A percentile compares a stretch with the other conserved stretches of the same genome.
Evolutionary conservation across 2,888 invertebrate species (phyloP).

Genomic region (Phalera bucephala): DNA sequence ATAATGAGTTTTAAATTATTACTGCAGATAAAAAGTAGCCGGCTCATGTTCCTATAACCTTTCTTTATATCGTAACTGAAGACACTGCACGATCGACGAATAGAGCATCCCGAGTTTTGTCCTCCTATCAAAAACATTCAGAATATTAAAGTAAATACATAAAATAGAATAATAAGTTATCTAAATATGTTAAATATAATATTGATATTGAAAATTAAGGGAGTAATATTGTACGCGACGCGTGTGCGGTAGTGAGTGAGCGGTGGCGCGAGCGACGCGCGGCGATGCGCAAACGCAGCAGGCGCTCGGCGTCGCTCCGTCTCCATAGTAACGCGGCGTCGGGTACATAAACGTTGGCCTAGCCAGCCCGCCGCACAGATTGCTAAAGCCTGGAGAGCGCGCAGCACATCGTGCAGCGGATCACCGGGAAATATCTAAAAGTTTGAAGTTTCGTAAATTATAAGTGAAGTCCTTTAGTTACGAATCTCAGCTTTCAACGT

Average conservation of each 20-base stretch:
- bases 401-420: conserved; percentile 78
- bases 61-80: conserved; percentile 65
- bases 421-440: conserved; percentile 60
- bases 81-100: conserved; percentile 45
- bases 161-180: conserved; percentile 14
- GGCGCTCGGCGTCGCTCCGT: conserved; percentile 68
- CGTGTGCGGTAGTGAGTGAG: conserved; percentile 21
- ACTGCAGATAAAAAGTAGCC: conserved; percentile 76
- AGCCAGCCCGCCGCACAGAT: conserved; percentile 56
- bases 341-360: conserved; percentile 65
- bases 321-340: conserved; percentile 66
- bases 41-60: conserved; percentile 63
- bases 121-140: conserved; percentile 14
- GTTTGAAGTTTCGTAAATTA: conserved; percentile 81
- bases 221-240: conserved; percentile 21
- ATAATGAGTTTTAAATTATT: conserved; percentile 82
- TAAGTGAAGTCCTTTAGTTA: conserved; percentile 75
- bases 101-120: conserved; percentile 19
- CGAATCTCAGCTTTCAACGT: conserved; percentile 74
- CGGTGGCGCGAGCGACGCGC: conserved; percentile 4
- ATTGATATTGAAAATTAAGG: too few relatives aligned
- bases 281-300: conserved; percentile 44
- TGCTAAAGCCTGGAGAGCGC: conserved; percentile 74
- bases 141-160: conserved; percentile 18
- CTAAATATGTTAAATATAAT: conserved; percentile 15